A percentile compares a stretch with the other conserved stretches of the same genome.
Evolutionary conservation across 2,113 vertebrate genomes (phyloP).

Genomic region (Nothocercus julius): DNA sequence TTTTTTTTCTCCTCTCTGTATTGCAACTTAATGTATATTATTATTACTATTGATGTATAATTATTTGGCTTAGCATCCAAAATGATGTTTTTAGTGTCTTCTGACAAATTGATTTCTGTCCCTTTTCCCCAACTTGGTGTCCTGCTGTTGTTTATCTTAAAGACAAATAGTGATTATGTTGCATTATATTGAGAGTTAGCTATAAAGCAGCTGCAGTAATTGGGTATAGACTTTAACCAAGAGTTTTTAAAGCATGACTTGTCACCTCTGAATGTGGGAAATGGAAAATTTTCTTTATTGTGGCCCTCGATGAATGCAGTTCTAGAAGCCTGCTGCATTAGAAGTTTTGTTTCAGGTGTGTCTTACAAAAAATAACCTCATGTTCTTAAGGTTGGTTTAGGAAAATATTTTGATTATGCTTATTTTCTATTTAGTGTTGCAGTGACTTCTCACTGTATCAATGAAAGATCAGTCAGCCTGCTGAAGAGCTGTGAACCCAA

Average conservation of each 20-base stretch:
- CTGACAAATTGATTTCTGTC: neutral
- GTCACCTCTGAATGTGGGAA: neutral
- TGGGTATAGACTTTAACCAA: neutral
- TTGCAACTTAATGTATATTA: too few species aligned
- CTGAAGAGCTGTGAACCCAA: neutral
- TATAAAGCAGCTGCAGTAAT: neutral
- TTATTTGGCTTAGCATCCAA: neutral
- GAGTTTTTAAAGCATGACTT: neutral
- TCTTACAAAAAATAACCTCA: neutral
- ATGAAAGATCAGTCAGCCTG: neutral
- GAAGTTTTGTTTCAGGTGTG: neutral
- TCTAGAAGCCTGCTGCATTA: neutral
- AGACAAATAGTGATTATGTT: neutral
- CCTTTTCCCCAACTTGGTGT: neutral
- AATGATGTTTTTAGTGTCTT: neutral
- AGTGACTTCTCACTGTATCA: neutral
- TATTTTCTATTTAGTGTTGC: neutral
- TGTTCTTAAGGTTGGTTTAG: neutral
- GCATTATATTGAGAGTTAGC: neutral
- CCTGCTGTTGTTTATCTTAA: neutral
- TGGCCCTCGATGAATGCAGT: neutral
- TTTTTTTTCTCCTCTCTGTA: too few species aligned
- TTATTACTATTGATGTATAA: neutral
- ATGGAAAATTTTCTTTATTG: neutral
- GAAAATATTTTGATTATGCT: neutral